phyloP scores from a whole-genome alignment of 2,888 invertebrate genomes.

The Drosophila hamatofila region DNA sequence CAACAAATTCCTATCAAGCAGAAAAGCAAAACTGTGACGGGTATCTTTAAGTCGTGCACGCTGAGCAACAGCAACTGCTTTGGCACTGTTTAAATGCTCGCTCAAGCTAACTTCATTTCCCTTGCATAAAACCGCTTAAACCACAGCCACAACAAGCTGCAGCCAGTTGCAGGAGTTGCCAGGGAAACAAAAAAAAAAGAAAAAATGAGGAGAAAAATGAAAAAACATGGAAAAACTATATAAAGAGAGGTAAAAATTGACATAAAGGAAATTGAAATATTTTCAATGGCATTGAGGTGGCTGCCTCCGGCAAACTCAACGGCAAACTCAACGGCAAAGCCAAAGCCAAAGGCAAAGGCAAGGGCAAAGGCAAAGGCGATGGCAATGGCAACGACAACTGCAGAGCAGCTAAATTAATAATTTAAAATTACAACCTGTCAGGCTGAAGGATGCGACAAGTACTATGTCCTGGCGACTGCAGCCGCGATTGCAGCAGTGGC shows the following conservation, averaged over 20 bases:
- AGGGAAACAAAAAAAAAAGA: conserved; percentile 2
- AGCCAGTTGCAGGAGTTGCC: conserved; percentile 2
- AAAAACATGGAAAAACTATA: not conserved
- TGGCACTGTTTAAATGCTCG: not conserved
- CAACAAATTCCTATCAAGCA: too few species aligned
- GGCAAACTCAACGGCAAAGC: not conserved
- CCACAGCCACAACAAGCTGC: conserved; percentile 5
- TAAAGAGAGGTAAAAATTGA: conserved; percentile 15
- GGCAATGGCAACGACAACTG: conserved; percentile 9
- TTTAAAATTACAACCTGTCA: conserved; percentile 30
- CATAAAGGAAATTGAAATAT: conserved; percentile 52
- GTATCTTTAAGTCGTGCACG: not conserved
- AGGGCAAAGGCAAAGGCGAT: not conserved
- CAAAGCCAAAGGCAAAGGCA: not conserved
- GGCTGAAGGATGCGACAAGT: not conserved
- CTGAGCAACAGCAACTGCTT: not conserved
- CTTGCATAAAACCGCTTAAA: conserved; percentile 7
- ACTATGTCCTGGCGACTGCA: not conserved
- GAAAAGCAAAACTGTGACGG: not conserved
- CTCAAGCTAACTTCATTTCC: not conserved
- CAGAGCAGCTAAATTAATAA: conserved; percentile 37
- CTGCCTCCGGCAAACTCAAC: conserved; percentile 8
- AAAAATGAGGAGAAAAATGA: not conserved
- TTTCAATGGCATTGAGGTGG: conserved; percentile 43
- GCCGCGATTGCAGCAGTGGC: conserved; percentile 20